phyloP scores from a whole-genome alignment of 2,888 invertebrate genomes.

The Celastrina argiolus region DNA sequence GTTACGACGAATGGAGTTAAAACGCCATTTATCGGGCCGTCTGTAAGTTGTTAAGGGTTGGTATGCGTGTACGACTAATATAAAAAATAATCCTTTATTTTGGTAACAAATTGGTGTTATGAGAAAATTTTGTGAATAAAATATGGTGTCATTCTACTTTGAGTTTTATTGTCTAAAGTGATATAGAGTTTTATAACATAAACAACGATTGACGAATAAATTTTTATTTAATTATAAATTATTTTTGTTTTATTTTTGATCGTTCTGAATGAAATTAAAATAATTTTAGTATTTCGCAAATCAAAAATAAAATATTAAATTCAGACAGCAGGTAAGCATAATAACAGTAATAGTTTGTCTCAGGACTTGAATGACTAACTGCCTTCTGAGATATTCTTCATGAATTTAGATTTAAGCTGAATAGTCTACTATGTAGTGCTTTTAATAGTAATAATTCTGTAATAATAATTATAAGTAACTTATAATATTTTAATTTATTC shows the following conservation, averaged over 20 bases:
- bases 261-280: slow-evolving; percentile 35
- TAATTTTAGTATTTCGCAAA: too few relatives aligned
- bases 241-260: slow-evolving; percentile 48
- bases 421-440: too few relatives aligned
- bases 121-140: slow-evolving; percentile 72
- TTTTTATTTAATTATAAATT: slow-evolving; percentile 30
- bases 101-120: slow-evolving; percentile 77
- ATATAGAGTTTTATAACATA: slow-evolving; percentile 14
- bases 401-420: too few relatives aligned
- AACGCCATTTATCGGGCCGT: slow-evolving; percentile 31
- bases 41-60: slow-evolving; percentile 58
- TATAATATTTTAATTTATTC: too few relatives aligned
- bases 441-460: too few relatives aligned
- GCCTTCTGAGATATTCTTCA: too few relatives aligned
- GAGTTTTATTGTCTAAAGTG: slow-evolving; percentile 30
- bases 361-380: too few relatives aligned
- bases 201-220: slow-evolving; percentile 19
- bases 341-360: too few relatives aligned
- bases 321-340: too few relatives aligned
- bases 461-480: too few relatives aligned
- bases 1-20: slow-evolving; percentile 51
- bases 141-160: slow-evolving; percentile 69
- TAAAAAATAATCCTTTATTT: slow-evolving; percentile 72
- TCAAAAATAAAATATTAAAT: too few relatives aligned
- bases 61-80: slow-evolving; percentile 72